Evolutionary conservation across 1,140 invertebrate genomes (phyloP).

Genomic region (Hylaeus volcanicus): DNA sequence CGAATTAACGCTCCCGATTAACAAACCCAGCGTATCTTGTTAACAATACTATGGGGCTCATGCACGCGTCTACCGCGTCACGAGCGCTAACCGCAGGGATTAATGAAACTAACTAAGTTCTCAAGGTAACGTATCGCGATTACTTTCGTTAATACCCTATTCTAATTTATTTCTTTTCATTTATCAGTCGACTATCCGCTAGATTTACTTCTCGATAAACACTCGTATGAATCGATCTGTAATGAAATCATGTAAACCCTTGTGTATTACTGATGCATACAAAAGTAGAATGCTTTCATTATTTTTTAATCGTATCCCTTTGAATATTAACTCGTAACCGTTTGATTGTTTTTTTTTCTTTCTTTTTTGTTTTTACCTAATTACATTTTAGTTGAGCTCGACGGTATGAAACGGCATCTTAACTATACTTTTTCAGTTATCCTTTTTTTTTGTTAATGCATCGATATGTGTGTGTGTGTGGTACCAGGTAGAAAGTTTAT

Average conservation of each 20-base stretch:
- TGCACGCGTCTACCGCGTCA: slow-evolving; percentile 24
- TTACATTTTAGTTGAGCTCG: neutral
- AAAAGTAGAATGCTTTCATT: slow-evolving; percentile 30
- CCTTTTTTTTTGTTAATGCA: slow-evolving; percentile 76
- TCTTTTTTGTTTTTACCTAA: neutral
- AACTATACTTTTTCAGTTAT: slow-evolving; percentile 62
- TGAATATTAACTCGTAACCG: too few species aligned
- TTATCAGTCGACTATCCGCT: neutral
- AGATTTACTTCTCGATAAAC: neutral
- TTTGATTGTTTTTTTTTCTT: neutral
- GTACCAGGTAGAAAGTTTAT: slow-evolving; percentile 81
- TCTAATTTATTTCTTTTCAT: neutral
- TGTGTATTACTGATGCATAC: neutral
- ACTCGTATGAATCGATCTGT: neutral
- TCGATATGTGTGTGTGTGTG: slow-evolving; percentile 77
- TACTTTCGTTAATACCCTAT: neutral
- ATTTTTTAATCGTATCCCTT: neutral
- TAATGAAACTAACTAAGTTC: slow-evolving; percentile 23
- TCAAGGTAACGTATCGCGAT: slow-evolving; percentile 46
- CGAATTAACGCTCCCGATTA: slow-evolving; percentile 70
- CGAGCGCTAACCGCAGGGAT: slow-evolving; percentile 18
- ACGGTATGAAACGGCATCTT: slow-evolving; percentile 26
- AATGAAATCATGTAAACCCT: neutral
- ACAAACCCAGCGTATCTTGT: slow-evolving; percentile 74
- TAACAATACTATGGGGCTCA: slow-evolving; percentile 45